Evolutionary conservation across 2,888 invertebrate species (phyloP).

Genomic region (Iselma pallidipennis): DNA sequence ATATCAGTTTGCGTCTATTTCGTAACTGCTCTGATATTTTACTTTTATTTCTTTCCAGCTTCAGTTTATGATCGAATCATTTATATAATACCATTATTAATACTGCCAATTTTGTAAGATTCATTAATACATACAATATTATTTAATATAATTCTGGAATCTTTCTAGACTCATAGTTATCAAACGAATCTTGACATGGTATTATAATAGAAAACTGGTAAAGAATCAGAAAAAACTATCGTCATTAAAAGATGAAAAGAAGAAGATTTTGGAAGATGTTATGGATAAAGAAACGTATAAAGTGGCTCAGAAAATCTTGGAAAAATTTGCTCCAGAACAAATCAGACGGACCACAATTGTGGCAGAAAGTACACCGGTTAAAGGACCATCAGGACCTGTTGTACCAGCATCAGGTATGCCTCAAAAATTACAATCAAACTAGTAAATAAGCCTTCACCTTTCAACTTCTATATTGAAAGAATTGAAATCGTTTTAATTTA

Average conservation of each 20-base stretch:
- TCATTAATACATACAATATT: slow-evolving; percentile 6
- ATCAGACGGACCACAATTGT: slow-evolving; percentile 36
- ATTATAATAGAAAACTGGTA: slow-evolving; percentile 80
- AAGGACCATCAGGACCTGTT: slow-evolving; percentile 8
- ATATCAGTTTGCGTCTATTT: slow-evolving; percentile 73
- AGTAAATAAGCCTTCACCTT: too few relatives aligned
- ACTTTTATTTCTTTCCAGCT: slow-evolving; percentile 79
- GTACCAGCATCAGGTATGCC: slow-evolving; percentile 17
- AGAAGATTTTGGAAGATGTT: slow-evolving; percentile 89
- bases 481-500: too few relatives aligned
- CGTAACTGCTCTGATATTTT: slow-evolving; percentile 73
- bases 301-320: slow-evolving; percentile 84
- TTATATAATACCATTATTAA: slow-evolving; percentile 76
- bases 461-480: too few relatives aligned
- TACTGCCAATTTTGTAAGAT: slow-evolving; percentile 84
- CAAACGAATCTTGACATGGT: slow-evolving; percentile 83
- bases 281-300: slow-evolving; percentile 99
- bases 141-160: slow-evolving; percentile 56
- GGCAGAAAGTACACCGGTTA: slow-evolving; percentile 23
- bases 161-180: slow-evolving; percentile 72
- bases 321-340: slow-evolving; percentile 78
- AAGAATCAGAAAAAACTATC: slow-evolving; percentile 75
- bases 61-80: slow-evolving; percentile 73
- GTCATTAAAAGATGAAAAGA: slow-evolving; percentile 78
- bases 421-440: too few relatives aligned